These are phyloP conservation scores for Colaptes auratus DNA, from an alignment of 2,113 vertebrate species.

Conservation along the genomic window DNA sequence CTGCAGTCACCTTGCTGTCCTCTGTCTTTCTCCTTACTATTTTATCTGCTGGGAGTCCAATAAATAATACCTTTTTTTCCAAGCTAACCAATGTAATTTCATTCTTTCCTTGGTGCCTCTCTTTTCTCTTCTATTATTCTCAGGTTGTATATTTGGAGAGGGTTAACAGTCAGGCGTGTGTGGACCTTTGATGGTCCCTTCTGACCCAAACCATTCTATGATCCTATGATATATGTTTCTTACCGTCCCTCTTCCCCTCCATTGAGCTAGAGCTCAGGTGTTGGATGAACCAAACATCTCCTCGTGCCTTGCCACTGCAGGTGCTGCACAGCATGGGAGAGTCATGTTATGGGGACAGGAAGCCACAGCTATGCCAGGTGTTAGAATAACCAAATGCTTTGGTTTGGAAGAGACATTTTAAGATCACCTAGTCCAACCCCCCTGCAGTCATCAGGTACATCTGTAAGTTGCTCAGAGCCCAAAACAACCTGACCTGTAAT, in stretches of 20 bases:
- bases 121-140: background rate
- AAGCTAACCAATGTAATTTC: background rate
- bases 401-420: background rate
- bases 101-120: background rate
- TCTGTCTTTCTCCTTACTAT: background rate
- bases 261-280: background rate
- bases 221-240: background rate
- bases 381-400: background rate
- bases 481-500: no score
- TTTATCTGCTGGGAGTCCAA: background rate
- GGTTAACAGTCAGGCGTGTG: background rate
- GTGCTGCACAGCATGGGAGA: background rate
- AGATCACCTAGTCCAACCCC: background rate
- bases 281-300: background rate
- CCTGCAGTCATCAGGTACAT: background rate
- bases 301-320: rapidly evolving
- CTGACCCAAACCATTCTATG: no score
- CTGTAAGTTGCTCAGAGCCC: no score
- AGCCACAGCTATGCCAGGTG: rapidly evolving
- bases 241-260: background rate
- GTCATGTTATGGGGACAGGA: rapidly evolving
- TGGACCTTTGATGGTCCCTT: no score
- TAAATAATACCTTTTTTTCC: background rate
- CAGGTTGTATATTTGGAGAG: background rate
- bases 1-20: background rate